phyloP scores from a whole-genome alignment of 2,888 invertebrate genomes.

The Tachystola acroxantha region DNA sequence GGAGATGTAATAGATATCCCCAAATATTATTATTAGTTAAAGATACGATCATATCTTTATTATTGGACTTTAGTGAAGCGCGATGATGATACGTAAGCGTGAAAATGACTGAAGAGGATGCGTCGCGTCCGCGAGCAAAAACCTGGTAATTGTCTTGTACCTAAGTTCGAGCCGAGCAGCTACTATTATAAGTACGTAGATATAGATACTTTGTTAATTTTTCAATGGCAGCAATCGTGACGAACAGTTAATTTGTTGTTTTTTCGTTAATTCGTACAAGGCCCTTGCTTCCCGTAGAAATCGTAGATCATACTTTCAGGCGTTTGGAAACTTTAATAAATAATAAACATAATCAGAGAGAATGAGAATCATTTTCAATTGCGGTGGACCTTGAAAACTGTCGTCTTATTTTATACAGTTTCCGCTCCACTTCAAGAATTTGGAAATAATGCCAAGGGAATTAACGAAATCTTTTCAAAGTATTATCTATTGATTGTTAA shows the following conservation, averaged over 20 bases:
- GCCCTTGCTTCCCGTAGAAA: constrained; percentile 15
- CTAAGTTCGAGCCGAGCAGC: too few relatives aligned
- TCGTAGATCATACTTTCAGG: constrained; percentile 7
- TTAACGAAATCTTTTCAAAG: constrained; percentile 33
- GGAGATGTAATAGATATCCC: too few relatives aligned
- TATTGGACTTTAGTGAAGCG: too few relatives aligned
- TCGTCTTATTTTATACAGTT: constrained; percentile 22
- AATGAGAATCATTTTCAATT: constrained; percentile 3
- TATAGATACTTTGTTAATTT: too few relatives aligned
- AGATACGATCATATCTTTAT: too few relatives aligned
- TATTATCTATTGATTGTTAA: background rate
- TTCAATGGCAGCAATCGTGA: constrained; percentile 9
- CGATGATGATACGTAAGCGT: too few relatives aligned
- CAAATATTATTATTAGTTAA: too few relatives aligned
- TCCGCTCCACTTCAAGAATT: constrained; percentile 49
- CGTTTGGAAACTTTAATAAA: constrained; percentile 14
- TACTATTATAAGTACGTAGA: too few relatives aligned
- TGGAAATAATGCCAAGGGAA: constrained; percentile 30
- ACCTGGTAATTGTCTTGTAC: too few relatives aligned
- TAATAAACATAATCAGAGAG: background rate
- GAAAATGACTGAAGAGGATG: too few relatives aligned
- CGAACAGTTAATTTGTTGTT: constrained; percentile 7
- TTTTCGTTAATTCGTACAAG: constrained; percentile 36
- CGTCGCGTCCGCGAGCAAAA: too few relatives aligned
- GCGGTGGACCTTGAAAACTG: constrained; percentile 36